These are phyloP conservation scores for Pseudotriccus pelzelni DNA, from an alignment of 2,797 vertebrate genomes.

Conservation along the genomic window DNA sequence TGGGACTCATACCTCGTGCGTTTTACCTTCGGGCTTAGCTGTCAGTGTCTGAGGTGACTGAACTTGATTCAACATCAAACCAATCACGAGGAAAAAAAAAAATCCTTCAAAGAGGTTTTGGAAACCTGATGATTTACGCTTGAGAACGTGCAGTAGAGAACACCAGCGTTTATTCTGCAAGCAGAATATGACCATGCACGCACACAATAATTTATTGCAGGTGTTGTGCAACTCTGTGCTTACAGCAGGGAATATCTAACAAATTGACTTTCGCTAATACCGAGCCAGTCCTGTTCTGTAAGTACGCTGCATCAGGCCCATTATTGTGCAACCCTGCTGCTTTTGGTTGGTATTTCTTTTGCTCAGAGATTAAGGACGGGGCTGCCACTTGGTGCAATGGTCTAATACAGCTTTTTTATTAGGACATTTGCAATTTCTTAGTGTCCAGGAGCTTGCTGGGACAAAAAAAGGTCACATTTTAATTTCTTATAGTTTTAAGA, in stretches of 20 bases:
- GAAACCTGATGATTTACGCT: neutral
- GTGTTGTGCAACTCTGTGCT: neutral
- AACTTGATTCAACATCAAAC: neutral
- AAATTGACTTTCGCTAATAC: neutral
- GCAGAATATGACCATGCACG: neutral
- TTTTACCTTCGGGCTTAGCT: neutral
- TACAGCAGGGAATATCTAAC: neutral
- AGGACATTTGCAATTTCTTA: neutral
- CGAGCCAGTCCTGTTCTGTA: rapidly evolving
- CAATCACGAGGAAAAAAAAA: neutral
- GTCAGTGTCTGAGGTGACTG: neutral
- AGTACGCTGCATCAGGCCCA: too few relatives aligned
- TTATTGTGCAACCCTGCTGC: neutral
- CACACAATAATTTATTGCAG: neutral
- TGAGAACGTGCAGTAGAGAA: neutral
- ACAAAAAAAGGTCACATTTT: neutral
- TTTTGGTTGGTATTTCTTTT: neutral
- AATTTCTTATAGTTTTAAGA: neutral
- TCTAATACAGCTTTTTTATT: neutral
- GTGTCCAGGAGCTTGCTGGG: neutral
- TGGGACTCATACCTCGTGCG: neutral
- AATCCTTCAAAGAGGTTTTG: neutral
- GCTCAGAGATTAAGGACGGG: neutral
- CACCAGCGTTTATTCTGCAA: neutral
- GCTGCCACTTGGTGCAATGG: neutral